Evolutionary conservation across 2,797 vertebrate species (phyloP).

Genomic region (Sebastes iracundus): DNA sequence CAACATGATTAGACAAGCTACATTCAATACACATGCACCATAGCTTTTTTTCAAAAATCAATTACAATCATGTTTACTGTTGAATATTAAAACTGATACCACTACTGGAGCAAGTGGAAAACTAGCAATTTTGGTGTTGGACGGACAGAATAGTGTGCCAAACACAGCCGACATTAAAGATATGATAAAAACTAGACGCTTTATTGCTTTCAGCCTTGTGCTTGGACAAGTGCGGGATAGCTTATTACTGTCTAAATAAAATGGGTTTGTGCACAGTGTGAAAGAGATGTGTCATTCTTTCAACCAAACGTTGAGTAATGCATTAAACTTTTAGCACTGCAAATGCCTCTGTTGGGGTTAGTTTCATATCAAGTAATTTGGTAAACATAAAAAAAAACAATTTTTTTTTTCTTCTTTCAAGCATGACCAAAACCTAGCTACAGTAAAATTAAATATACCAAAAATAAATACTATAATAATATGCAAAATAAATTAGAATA

Average conservation of each 20-base stretch:
- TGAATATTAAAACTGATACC: constrained; percentile 54
- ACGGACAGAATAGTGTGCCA: constrained; percentile 50
- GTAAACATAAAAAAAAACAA: constrained; percentile 14
- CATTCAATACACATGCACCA: constrained; percentile 81
- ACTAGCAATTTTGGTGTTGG: constrained; percentile 60
- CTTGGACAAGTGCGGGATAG: constrained; percentile 73
- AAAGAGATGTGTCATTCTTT: constrained; percentile 38
- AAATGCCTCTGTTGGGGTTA: constrained; percentile 33
- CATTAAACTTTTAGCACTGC: constrained; percentile 39
- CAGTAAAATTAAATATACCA: constrained; percentile 78
- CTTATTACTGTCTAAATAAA: constrained; percentile 67
- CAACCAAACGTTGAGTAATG: constrained; percentile 33
- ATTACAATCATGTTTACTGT: constrained; percentile 71
- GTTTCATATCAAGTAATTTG: constrained; percentile 34
- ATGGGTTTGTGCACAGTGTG: constrained; percentile 42
- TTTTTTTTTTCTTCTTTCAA: constrained; percentile 47
- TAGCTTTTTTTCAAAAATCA: constrained; percentile 51
- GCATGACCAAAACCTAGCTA: constrained; percentile 65
- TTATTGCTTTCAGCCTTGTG: constrained; percentile 82
- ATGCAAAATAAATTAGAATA: constrained; percentile 80
- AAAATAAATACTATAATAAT: constrained; percentile 81
- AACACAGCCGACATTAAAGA: constrained; percentile 46
- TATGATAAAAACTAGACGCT: constrained; percentile 43
- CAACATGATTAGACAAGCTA: constrained; percentile 71
- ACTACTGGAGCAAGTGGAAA: constrained; percentile 54